phyloP scores from a whole-genome alignment of 2,113 vertebrate species.

The Sebastes schlegelii region DNA sequence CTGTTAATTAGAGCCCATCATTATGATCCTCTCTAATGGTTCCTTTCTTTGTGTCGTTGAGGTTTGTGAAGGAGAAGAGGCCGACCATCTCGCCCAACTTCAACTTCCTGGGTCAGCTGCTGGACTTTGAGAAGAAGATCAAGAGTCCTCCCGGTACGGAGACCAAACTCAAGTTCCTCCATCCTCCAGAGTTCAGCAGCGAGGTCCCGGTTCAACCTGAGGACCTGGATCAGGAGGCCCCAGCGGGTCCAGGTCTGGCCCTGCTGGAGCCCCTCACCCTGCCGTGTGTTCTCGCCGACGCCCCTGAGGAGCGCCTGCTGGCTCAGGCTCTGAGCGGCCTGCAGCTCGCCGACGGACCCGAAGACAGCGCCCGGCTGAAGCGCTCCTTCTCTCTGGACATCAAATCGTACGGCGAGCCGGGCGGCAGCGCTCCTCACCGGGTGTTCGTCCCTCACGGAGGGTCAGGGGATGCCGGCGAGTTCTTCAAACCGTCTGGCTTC shows the following conservation, averaged over 20 bases:
- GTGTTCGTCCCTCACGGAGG: conserved; percentile 68
- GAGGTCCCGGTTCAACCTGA: not conserved
- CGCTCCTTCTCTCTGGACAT: conserved; percentile 96
- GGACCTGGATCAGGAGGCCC: not conserved
- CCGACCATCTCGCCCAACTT: conserved; percentile 89
- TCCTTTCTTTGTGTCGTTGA: conserved; percentile 43
- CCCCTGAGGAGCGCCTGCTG: conserved; percentile 81
- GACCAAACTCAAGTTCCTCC: conserved; percentile 40
- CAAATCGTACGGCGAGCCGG: conserved; percentile 84
- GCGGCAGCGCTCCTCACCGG: conserved; percentile 62
- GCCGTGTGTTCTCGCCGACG: conserved; percentile 54
- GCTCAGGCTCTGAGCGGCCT: conserved; percentile 86
- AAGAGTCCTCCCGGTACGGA: conserved; percentile 78
- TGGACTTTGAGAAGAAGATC: conserved; percentile 97
- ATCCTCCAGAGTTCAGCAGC: conserved; percentile 4
- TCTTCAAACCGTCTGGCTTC: conserved; percentile 83
- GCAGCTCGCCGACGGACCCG: conserved; percentile 84
- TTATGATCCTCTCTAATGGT: no score
- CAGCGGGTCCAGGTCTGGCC: not conserved
- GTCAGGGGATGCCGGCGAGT: conserved; percentile 81
- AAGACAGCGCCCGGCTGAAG: conserved; percentile 90
- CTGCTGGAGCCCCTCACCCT: conserved; percentile 68
- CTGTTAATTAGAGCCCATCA: no score
- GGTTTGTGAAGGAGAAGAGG: conserved; percentile 88
- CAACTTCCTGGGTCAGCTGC: conserved; percentile 88